A percentile compares a stretch with the other conserved stretches of the same genome.
These are phyloP conservation scores for Matsumurasca onukii DNA, from an alignment of 1,140 invertebrate genomes.

Conservation along the genomic window DNA sequence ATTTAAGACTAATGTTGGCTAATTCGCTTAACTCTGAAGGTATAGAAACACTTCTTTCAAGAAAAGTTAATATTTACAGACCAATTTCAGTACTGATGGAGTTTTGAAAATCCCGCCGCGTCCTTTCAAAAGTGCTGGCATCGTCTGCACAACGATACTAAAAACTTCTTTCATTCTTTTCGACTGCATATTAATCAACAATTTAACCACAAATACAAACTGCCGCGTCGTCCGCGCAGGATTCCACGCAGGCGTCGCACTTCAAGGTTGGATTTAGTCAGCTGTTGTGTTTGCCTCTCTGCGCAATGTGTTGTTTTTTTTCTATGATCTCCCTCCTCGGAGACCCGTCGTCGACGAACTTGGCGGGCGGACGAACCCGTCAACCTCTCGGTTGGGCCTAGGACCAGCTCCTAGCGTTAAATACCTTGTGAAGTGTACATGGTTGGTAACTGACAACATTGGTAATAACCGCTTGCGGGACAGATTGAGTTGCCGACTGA, in stretches of 20 bases:
- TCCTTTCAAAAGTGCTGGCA: too few species aligned
- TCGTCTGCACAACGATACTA: too few species aligned
- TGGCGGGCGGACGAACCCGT: too few species aligned
- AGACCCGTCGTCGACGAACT: background rate
- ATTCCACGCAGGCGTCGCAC: conserved; percentile 4
- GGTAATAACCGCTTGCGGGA: conserved; percentile 15
- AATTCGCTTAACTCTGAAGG: too few species aligned
- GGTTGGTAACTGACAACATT: conserved; percentile 32
- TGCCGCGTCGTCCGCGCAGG: background rate
- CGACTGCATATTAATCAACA: too few species aligned
- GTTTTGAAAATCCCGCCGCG: too few species aligned
- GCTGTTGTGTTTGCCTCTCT: conserved; percentile 36
- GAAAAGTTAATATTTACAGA: too few species aligned
- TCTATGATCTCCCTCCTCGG: conserved; percentile 19
- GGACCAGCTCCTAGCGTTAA: conserved; percentile 19
- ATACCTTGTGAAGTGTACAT: conserved; percentile 24
- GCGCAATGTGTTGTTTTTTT: conserved; percentile 37
- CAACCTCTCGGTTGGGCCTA: too few species aligned
- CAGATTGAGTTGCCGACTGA: conserved; percentile 1
- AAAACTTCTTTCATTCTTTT: too few species aligned
- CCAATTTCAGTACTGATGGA: too few species aligned
- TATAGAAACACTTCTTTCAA: too few species aligned
- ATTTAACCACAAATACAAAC: background rate
- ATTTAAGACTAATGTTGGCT: too few species aligned
- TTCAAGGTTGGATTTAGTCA: background rate